Evolutionary conservation across 2,797 vertebrate genomes (phyloP).

Genomic region (Alouatta caraya): DNA sequence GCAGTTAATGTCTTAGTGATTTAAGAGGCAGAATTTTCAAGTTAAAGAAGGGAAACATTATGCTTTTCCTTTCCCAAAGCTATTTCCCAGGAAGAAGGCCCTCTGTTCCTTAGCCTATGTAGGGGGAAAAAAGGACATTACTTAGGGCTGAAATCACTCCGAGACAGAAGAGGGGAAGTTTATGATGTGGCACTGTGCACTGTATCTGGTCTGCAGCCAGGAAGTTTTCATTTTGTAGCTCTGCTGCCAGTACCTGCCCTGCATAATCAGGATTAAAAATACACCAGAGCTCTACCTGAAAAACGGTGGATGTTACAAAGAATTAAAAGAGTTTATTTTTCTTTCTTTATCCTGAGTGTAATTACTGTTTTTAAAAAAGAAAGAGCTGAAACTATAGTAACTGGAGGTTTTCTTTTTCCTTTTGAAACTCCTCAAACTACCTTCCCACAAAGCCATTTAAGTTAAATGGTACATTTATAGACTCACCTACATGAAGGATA

Average conservation of each 20-base stretch:
- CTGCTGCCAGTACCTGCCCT: conserved; percentile 67
- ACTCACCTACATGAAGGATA: conserved; percentile 80
- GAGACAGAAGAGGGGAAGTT: conserved; percentile 65
- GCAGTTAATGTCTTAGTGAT: conserved; percentile 42
- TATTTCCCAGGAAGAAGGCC: conserved; percentile 59
- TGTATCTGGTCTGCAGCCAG: conserved; percentile 57
- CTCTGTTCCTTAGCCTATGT: conserved; percentile 52
- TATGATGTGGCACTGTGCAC: conserved; percentile 53
- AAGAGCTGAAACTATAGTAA: conserved; percentile 75
- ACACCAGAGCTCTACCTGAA: conserved; percentile 13
- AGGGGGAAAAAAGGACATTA: conserved; percentile 55
- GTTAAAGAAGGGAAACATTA: conserved; percentile 44
- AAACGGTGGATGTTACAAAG: conserved; percentile 44
- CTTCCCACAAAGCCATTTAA: conserved; percentile 80
- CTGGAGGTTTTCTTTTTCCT: conserved; percentile 17
- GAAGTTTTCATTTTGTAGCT: conserved; percentile 63
- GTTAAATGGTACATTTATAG: conserved; percentile 75
- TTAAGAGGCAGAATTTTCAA: conserved; percentile 57
- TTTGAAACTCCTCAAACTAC: conserved; percentile 77
- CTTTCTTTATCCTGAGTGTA: conserved; percentile 62
- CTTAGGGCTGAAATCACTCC: conserved; percentile 49
- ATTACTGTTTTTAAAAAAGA: conserved; percentile 60
- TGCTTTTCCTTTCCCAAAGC: conserved; percentile 57
- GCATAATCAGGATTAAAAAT: conserved; percentile 65
- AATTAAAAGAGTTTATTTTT: conserved; percentile 68